Conservation (phyloP, 2,113 vertebrate species). For the Gymnobelideus leadbeateri region DNA sequence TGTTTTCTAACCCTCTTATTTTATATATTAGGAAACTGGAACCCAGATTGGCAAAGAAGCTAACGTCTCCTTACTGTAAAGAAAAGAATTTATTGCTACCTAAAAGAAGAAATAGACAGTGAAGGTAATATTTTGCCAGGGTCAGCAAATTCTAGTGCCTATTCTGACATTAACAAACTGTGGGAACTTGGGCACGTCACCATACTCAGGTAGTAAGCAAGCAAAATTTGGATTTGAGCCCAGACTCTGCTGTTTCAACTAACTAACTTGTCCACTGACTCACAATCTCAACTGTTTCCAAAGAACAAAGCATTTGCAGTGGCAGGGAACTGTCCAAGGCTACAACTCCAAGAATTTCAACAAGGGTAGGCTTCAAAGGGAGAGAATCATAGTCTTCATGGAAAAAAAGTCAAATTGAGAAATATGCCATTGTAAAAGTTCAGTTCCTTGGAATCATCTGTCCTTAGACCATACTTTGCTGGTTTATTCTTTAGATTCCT, state of each 20-base stretch:
- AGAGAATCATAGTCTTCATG: not conserved
- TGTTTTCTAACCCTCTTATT: not conserved
- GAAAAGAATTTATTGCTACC: not conserved
- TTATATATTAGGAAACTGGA: not conserved
- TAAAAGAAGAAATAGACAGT: constrained; percentile 4
- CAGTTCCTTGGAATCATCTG: not conserved
- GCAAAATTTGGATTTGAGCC: not conserved
- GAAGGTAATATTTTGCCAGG: not conserved
- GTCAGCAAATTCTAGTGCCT: not conserved
- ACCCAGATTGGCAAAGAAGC: not conserved
- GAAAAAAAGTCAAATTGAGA: not conserved
- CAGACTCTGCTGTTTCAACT: not conserved
- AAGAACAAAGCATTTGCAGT: not conserved
- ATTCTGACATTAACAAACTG: not conserved
- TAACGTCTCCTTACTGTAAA: not conserved
- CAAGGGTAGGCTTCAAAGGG: not conserved
- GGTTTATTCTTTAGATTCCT: not conserved
- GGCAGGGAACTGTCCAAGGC: not conserved
- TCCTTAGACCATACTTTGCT: not conserved
- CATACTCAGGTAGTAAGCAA: not conserved
- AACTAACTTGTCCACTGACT: constrained; percentile 1
- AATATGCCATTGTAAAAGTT: not conserved
- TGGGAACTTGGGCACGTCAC: not conserved
- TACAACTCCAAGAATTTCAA: not conserved
- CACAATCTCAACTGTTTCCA: not conserved